phyloP scores from a whole-genome alignment of 2,888 invertebrate species.

The Thymelicus lineola region DNA sequence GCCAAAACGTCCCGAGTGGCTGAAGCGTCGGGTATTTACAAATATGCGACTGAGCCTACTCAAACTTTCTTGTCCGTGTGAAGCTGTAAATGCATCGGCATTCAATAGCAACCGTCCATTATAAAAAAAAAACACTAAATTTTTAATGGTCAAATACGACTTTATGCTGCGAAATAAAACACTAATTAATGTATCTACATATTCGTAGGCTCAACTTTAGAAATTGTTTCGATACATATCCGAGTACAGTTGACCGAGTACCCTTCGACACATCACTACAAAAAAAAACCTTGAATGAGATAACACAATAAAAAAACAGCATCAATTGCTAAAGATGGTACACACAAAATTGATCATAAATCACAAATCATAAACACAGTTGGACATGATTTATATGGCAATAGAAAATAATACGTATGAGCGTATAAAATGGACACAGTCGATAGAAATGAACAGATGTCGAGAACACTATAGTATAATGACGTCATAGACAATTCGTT shows the following conservation, averaged over 20 bases:
- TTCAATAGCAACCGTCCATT: too few relatives aligned
- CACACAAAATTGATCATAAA: conserved; percentile 18
- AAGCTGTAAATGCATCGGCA: too few relatives aligned
- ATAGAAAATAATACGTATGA: conserved; percentile 13
- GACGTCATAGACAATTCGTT: neutral
- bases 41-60: too few relatives aligned
- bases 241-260: neutral
- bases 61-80: too few relatives aligned
- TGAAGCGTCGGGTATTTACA: too few relatives aligned
- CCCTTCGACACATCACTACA: neutral
- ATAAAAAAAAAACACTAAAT: too few relatives aligned
- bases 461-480: neutral
- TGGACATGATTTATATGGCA: conserved; percentile 15
- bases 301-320: conserved; percentile 1
- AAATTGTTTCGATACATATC: neutral
- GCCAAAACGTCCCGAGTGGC: too few relatives aligned
- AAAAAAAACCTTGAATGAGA: neutral
- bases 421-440: conserved; percentile 2
- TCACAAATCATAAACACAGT: conserved; percentile 21
- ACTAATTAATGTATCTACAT: too few relatives aligned
- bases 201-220: neutral
- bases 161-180: too few relatives aligned
- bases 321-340: conserved; percentile 6
- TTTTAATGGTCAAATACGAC: too few relatives aligned
- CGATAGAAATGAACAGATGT: neutral